Evolutionary conservation across 2,888 invertebrate genomes (phyloP).

Genomic region (Odontocerum albicorne): DNA sequence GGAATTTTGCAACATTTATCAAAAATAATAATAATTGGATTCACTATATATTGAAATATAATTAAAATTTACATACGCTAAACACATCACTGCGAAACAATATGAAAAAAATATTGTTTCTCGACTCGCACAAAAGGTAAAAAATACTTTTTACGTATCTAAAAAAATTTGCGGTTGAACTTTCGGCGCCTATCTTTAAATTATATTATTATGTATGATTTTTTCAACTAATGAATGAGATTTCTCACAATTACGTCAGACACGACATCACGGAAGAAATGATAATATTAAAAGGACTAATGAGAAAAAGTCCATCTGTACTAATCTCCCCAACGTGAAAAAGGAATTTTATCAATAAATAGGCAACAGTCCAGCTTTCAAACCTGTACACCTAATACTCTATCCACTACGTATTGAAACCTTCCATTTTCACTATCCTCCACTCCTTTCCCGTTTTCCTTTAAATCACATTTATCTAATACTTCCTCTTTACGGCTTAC

Average conservation of each 20-base stretch:
- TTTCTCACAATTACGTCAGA: conserved; percentile 5
- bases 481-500: conserved; percentile 14
- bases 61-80: neutral
- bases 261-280: neutral
- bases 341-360: neutral
- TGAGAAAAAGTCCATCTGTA: too few relatives aligned
- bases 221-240: conserved; percentile 14
- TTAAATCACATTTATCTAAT: neutral
- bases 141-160: neutral
- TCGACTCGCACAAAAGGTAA: neutral
- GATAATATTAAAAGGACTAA: too few relatives aligned
- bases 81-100: neutral
- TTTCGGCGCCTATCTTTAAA: conserved; percentile 18
- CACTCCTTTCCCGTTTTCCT: conserved; percentile 9
- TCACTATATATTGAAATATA: neutral
- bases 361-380: conserved; percentile 45
- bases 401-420: conserved; percentile 81
- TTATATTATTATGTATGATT: conserved; percentile 13
- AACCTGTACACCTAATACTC: conserved; percentile 83
- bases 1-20: too few relatives aligned
- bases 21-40: neutral
- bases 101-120: neutral
- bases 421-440: conserved; percentile 52
- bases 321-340: neutral
- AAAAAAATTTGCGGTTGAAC: conserved; percentile 8